Base-by-base conservation (phyloP, 2,888 invertebrate genomes). In the Taphrorychus bicolor region DNA sequence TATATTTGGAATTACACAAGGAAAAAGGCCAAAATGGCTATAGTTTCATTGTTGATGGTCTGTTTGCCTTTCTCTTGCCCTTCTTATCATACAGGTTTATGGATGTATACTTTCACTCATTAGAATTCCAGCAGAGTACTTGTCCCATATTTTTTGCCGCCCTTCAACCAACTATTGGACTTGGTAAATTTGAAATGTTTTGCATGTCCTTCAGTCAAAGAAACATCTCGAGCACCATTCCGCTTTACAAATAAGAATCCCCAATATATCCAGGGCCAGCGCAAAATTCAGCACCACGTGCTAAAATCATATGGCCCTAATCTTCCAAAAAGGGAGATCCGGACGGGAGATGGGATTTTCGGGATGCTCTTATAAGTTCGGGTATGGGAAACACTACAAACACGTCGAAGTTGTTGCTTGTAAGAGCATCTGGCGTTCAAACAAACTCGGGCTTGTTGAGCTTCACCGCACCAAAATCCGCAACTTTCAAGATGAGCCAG, bases 341-440 rank as follows among this genome's bases (percentile, higher is more conserved):
- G 60, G 48, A 56, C 57, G 66, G n/a, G n/a, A 57, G 57, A 51
- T 21, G 58, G 63, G 63, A 62, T 68, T 63, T 68, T 59, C 49
- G 63, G 69, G 57, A 57, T 61, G 69, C 69, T 62, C 66, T 70
- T 63, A 66, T 70, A 70, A 69, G 65, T 70, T 66, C 59, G 58
- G 65, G 62, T 60, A 66, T 66, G 66, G 71, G 73, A 73, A 73
- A 68, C 73, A 73, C 73, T 72, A 69, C 66, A 72, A 72, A 70
- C 71, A 69, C 68, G 63, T 72, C 72, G 68, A 69, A 73, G 72
- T 71, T 75, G 69, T 70, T 67, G 70, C 65, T 66, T 70, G 74
- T 74, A 71, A 70, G 69, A 74, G 75, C 75, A 76, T 75, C 76
- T 76, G 76, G 74, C 76, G 73, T 72, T 70, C 72, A 72, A 74